Evolutionary conservation across 2,888 invertebrate genomes (phyloP), one percentile per base, ranked within the genome.

Genomic region (Hydropsyche betteni): DNA sequence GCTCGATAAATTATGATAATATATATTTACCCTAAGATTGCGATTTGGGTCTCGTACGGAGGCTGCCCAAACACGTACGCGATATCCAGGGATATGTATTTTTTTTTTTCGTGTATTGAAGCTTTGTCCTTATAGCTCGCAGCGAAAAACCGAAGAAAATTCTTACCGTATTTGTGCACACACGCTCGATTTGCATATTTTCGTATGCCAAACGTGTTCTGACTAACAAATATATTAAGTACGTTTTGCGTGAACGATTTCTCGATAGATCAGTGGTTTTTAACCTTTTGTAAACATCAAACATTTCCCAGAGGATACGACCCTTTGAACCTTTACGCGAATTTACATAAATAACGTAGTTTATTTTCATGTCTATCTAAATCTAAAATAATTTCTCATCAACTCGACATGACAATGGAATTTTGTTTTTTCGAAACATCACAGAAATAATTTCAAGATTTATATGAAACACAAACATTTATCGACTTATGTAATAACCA

Each of bases 151-250:
- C 64, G 7, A 53, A 24, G 70, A 53, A 70, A 70, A 52, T 64
- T 36, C 55, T 12, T 24, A 64, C 64, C 12, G 14, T 50, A 51
- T 70, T 24, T 70, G 70, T 12, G 34, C 69, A 44, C 34, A 69
- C 44, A 70, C 71, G 7, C 69, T 58, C 53, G 72, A 68, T 68
- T 76, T 73, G 68, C 75, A 76, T 76, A 76, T 73, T 76, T 69
- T 14, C 64, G 68, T 72, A 68, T 73, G 68, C 58, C 75, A 73
- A 10, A 44, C 75, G 75, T 76, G 75, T 55, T 38, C 69, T 33
- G 75, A 76, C 72, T 76, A 14, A 36, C 72, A 73, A 76, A 52
- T 16, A 36, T 75, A 75, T 70, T 70, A 70, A 70, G 16, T 69
- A 44, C 51, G 16, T 51, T 7, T 51, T 38, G 14, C 69, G 24